A percentile compares a stretch with the other conserved stretches of the same genome.
Conservation (phyloP, 2,113 vertebrate species). For the Geothlypis trichas region DNA sequence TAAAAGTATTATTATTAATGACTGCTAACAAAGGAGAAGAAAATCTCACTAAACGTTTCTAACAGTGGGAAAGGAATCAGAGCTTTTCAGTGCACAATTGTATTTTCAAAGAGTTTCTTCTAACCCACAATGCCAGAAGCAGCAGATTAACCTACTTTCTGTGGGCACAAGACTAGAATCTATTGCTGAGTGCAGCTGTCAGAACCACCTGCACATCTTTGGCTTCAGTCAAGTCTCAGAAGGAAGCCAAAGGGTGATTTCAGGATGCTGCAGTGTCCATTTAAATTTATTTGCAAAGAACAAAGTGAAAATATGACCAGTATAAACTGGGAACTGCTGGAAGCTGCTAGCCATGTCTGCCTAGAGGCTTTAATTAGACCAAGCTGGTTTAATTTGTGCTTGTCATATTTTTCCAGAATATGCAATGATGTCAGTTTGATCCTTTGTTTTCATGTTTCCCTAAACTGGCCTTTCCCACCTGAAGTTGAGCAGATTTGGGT, state of each 20-base stretch:
- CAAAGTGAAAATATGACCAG: neutral
- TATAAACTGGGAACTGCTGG: neutral
- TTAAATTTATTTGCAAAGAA: neutral
- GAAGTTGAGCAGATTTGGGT: neutral
- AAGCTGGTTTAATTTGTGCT: neutral
- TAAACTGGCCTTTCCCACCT: neutral
- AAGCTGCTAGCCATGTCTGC: neutral
- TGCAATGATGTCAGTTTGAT: neutral
- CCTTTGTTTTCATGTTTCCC: neutral
- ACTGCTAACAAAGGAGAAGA: neutral
- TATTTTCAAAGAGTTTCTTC: neutral
- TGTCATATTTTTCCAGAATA: neutral
- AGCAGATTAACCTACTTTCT: constrained; percentile 44
- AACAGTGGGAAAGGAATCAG: neutral
- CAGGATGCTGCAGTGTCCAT: neutral
- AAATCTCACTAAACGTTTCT: neutral
- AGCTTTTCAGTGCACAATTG: neutral
- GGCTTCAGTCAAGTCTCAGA: neutral
- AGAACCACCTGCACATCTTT: constrained; percentile 37
- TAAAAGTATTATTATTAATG: neutral
- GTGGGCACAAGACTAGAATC: neutral
- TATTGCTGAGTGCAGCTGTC: constrained; percentile 45
- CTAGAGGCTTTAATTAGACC: neutral
- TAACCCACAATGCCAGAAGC: neutral
- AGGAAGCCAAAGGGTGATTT: constrained; percentile 41